Conservation (phyloP, 2,113 vertebrate species). For the Arenaria interpres region DNA sequence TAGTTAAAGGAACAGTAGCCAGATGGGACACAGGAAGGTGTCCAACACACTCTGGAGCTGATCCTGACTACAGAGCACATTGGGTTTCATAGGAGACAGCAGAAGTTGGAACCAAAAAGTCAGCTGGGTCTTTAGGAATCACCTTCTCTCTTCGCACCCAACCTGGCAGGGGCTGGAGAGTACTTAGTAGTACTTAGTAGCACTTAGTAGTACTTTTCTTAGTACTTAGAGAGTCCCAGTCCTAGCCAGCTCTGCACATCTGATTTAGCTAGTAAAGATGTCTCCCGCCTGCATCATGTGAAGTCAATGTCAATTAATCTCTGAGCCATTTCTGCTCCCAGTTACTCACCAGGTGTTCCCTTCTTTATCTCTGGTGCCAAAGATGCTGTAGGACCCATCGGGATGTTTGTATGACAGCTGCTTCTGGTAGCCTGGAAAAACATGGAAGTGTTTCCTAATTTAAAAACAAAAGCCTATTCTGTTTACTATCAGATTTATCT, state of each 20-base stretch:
- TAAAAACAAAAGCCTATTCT: neutral
- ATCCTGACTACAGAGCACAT: neutral
- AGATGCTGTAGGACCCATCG: constrained; percentile 76
- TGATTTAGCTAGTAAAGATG: neutral
- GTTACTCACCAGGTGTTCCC: constrained; percentile 76
- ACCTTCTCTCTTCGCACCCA: fast-evolving
- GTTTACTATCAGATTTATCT: neutral
- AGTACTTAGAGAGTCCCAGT: neutral
- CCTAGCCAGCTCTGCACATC: neutral
- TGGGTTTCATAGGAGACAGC: neutral
- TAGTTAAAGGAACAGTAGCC: neutral
- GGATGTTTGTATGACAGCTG: constrained; percentile 73
- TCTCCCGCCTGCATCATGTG: neutral
- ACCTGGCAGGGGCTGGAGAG: neutral
- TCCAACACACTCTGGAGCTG: neutral
- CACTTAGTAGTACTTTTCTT: too few species aligned
- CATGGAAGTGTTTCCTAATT: neutral
- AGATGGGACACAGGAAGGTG: neutral
- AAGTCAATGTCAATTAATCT: neutral
- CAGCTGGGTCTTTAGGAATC: neutral
- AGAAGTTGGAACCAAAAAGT: neutral
- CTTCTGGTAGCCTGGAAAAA: constrained; percentile 73
- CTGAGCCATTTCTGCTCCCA: neutral
- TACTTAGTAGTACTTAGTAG: too few species aligned
- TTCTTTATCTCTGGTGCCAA: constrained; percentile 48